These are phyloP conservation scores for Paraescarpia echinospica DNA, from an alignment of 1,140 invertebrate species.

Conservation along the genomic window DNA sequence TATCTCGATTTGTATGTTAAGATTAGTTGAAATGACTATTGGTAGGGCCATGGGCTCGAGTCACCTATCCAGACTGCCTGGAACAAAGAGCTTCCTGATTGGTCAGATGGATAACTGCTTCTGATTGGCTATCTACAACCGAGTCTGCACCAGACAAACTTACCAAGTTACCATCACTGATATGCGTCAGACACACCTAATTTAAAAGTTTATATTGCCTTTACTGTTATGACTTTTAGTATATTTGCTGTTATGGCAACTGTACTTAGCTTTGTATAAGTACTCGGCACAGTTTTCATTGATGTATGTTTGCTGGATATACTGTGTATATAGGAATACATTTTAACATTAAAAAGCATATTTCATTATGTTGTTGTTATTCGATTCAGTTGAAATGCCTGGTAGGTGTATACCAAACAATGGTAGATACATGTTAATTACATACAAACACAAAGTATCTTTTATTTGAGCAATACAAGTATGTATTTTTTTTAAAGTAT, in stretches of 20 bases:
- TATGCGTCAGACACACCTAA: neutral
- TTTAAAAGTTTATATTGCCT: neutral
- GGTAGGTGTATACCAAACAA: neutral
- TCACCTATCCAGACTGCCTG: neutral
- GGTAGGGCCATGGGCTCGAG: neutral
- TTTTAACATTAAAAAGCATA: neutral
- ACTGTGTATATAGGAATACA: neutral
- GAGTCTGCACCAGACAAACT: neutral
- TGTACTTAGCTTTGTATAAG: neutral
- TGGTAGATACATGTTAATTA: no score
- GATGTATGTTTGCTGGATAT: neutral
- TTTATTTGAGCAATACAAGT: no score
- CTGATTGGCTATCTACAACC: neutral
- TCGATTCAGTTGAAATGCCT: neutral
- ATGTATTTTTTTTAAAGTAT: no score
- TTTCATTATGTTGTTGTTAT: neutral
- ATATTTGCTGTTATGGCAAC: neutral
- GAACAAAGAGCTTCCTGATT: neutral
- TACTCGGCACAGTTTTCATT: neutral
- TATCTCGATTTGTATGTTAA: neutral
- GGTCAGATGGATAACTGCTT: neutral
- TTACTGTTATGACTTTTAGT: neutral
- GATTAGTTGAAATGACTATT: neutral
- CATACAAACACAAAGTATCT: no score
- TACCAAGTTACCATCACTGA: neutral